These are phyloP conservation scores for Acanthis flammea DNA, from an alignment of 2,797 vertebrate species.

Conservation along the genomic window DNA sequence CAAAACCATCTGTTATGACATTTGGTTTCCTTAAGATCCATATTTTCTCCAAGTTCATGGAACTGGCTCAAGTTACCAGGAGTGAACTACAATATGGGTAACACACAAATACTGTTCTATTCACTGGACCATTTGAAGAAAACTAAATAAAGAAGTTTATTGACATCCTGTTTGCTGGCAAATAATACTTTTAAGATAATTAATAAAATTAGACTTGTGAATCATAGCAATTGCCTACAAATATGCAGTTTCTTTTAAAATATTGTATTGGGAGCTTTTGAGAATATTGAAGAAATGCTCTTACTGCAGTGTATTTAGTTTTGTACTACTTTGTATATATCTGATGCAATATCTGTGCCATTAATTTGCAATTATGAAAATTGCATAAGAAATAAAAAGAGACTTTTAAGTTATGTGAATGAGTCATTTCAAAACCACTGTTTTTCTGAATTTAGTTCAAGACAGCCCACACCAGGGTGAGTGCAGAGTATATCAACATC, in stretches of 20 bases:
- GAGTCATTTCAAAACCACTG: conserved; percentile 46
- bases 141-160: neutral
- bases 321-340: conserved; percentile 23
- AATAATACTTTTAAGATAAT: neutral
- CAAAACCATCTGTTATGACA: conserved; percentile 44
- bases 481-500: conserved; percentile 54
- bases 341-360: conserved; percentile 33
- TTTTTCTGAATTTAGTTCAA: conserved; percentile 55
- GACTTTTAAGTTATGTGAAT: conserved; percentile 32
- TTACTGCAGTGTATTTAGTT: neutral
- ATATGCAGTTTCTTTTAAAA: neutral
- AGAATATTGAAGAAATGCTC: neutral
- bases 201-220: neutral
- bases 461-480: conserved; percentile 41
- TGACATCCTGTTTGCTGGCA: neutral
- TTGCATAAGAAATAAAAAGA: conserved; percentile 42
- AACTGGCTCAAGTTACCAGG: conserved; percentile 12
- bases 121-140: neutral
- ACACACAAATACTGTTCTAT: neutral
- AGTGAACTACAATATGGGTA: neutral
- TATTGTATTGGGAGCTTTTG: neutral
- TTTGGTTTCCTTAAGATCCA: conserved; percentile 41
- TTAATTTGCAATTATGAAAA: conserved; percentile 46
- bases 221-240: neutral
- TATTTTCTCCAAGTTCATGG: neutral